Base-by-base conservation (phyloP, 2,797 vertebrate genomes). In the Dryobates pubescens region DNA sequence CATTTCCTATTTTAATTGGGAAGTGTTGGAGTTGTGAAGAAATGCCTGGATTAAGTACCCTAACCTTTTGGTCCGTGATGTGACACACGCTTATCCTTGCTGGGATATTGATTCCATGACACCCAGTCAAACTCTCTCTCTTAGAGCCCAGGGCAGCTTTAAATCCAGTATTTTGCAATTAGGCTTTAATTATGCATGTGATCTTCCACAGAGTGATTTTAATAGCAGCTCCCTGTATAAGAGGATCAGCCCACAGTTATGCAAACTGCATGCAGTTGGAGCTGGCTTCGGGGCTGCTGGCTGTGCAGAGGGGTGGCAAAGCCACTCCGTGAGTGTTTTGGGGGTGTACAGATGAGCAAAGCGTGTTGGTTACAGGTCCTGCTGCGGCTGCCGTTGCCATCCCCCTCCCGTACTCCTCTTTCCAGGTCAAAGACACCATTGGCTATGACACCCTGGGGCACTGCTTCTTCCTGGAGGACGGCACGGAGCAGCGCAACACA, bases 381-480 rank as follows among this genome's bases (percentile, higher is more conserved):
- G 1, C 56, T 56, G 17, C 30, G 47, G 47, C 83, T 63, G 41
- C 56, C 24, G 4, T 29, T 30, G 11, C 2, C 1, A 17, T 26
- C 41, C 32, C 9, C 36, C 51, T 29, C 77, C 65, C 63, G 24
- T 54, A 1, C 63, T 8, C 49, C 20, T 84, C 49, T 70, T 72
- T 43, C 24, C 95, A 99, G 99, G 98, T 99, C 29, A 98, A 98
- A 96, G 98, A 99, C 27, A 98, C 98, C 7, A 98, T 99, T 79
- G 99, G 99, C 80, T 99, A 99, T 24, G 97, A 99, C 69, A 97
- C 97, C 0, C 83, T 99, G 70, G 99, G 99, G 9, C 99, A 99
- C 94, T 99, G 99, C 86, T 99, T 98, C 97, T 99, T 99, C 95
- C 98, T 98, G 0, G 98, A 99, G 93, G 99, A 99, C 0, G 99